Conservation (phyloP, 2,113 vertebrate genomes). For the Pelodiscus sinensis region DNA sequence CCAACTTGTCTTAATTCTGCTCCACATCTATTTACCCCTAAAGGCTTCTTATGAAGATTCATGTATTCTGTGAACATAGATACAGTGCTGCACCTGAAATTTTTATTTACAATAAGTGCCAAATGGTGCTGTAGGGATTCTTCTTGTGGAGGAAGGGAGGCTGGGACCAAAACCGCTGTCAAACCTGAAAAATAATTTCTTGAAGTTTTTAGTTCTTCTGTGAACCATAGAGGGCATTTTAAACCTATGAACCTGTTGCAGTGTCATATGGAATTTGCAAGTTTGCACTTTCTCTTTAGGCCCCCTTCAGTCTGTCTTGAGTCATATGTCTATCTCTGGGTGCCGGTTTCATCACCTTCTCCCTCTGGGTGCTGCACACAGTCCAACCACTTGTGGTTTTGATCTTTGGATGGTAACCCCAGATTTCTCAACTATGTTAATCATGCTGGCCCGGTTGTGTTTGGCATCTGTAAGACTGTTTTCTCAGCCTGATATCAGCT, state of each 20-base stretch:
- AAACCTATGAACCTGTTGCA: not conserved
- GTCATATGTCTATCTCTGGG: not conserved
- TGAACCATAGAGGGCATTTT: slow-evolving; percentile 21
- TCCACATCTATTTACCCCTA: not conserved
- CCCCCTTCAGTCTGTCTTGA: not conserved
- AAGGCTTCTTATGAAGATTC: not conserved
- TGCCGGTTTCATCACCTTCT: not conserved
- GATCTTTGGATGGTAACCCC: not conserved
- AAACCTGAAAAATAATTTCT: not conserved
- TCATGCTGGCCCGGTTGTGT: not conserved
- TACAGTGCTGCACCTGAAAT: not conserved
- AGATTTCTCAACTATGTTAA: not conserved
- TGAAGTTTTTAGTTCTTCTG: not conserved
- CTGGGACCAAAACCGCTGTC: not conserved
- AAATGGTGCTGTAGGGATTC: slow-evolving; percentile 26
- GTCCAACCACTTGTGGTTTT: not conserved
- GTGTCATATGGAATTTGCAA: not conserved
- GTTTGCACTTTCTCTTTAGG: not conserved
- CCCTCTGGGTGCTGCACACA: not conserved
- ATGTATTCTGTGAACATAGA: not conserved
- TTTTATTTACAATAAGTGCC: slow-evolving; percentile 46
- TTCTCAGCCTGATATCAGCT: not conserved
- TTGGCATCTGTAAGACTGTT: not conserved
- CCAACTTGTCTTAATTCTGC: not conserved
- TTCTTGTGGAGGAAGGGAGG: not conserved